These are phyloP conservation scores for Anoplius nigerrimus DNA, from an alignment of 2,888 invertebrate species.

Conservation along the genomic window DNA sequence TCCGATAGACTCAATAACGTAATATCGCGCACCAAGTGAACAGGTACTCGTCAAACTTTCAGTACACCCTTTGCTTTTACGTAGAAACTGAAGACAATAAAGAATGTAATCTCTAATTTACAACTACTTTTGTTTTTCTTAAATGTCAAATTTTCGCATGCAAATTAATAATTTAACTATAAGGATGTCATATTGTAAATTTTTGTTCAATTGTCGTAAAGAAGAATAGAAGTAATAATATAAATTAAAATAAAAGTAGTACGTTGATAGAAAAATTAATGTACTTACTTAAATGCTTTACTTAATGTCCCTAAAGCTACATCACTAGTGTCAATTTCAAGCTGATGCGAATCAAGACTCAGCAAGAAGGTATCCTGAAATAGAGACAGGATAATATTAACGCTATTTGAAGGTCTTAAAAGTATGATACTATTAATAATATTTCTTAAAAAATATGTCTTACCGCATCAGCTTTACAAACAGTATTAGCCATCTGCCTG, in stretches of 20 bases:
- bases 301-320: constrained; percentile 90
- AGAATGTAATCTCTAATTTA: neutral
- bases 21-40: neutral
- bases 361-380: constrained; percentile 88
- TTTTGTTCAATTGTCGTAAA: neutral
- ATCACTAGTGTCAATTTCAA: constrained; percentile 93
- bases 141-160: neutral
- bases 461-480: constrained; percentile 95
- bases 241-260: constrained; percentile 15
- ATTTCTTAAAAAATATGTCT: constrained; percentile 65
- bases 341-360: constrained; percentile 86
- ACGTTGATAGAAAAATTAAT: constrained; percentile 5
- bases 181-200: neutral
- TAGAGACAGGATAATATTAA: constrained; percentile 36
- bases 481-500: constrained; percentile 93
- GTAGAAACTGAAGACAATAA: too few species aligned
- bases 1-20: neutral
- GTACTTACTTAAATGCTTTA: constrained; percentile 87
- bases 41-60: too few species aligned
- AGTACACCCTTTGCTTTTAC: too few species aligned
- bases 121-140: constrained; percentile 1
- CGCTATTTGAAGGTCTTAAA: neutral
- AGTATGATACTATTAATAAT: neutral
- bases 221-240: constrained; percentile 6
- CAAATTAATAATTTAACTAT: neutral